Base-by-base conservation (phyloP, 2,888 invertebrate species). In the Troides aeacus region DNA sequence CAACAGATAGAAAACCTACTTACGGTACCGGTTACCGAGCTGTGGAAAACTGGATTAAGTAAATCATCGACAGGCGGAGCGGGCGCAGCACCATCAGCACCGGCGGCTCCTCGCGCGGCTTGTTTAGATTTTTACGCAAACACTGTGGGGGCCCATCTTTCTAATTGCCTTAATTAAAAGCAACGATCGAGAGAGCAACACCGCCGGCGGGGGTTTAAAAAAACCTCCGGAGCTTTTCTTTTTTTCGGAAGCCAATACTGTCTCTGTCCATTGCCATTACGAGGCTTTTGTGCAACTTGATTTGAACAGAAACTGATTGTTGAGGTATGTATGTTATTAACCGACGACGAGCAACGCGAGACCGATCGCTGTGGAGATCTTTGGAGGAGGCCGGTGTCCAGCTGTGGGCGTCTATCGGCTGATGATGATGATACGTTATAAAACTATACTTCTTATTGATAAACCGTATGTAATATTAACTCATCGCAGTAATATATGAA, bases 61-160 rank as follows among this genome's bases (percentile, higher is more conserved):
- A 42, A 42, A 10, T 2, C 12, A 12, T 46, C 12, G 46, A 46
- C 46, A 12, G 12, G 8, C 12, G 42, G 46, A 15, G n/a, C 56
- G n/a, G 21, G 56, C 56, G 56, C 56, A 56, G 18, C 62, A 53
- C 63, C 78, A 76, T n/a, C 56, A 56, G 18, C 62, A 53, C 61
- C 78, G 76, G 58, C 56, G 60, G 46, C 71, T 65, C 72, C 74
- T 81, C 82, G 74, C 82, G 78, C 78, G 77, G 82, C 81, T 88
- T 91, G 90, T 90, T 91, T 91, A 90, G 89, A 90, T 91, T 91
- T 90, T 91, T 90, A 82, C 86, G 90, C 90, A 91, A 91, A 91
- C 90, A 89, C 78, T 79, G 77, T 15, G 76, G 76, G 76, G 76
- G 79, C 78, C 89, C 87, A 90, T 90, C 87, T 87, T 89, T 89